A percentile compares a stretch with the other conserved stretches of the same genome.
Evolutionary conservation across 2,113 vertebrate genomes (phyloP).

Genomic region (Monarcha castaneiventris): DNA sequence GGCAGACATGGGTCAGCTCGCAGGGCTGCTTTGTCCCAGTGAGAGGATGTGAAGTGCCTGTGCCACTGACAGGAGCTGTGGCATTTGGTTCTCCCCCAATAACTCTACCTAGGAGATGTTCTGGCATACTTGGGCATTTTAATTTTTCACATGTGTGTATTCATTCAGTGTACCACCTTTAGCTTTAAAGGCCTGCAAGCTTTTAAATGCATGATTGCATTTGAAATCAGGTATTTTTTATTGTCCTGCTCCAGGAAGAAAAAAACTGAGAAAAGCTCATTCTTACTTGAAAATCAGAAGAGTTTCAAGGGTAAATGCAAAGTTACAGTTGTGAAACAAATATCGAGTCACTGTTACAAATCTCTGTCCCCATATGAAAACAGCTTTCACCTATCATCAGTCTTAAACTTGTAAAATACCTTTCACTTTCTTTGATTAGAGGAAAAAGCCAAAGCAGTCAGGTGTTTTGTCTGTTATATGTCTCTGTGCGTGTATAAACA

Average conservation of each 20-base stretch:
- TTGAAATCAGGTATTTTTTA: not conserved
- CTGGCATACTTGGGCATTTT: not conserved
- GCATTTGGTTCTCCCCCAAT: not conserved
- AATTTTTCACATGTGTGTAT: not conserved
- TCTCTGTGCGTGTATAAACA: rapidly evolving
- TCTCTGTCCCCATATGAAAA: not conserved
- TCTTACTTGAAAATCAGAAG: not conserved
- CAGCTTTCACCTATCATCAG: not conserved
- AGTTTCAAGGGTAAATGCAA: not conserved
- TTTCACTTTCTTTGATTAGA: not conserved
- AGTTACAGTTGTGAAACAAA: not conserved
- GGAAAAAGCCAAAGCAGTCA: not conserved
- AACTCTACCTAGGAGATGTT: rapidly evolving
- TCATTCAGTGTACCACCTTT: not conserved
- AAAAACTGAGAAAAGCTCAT: not conserved
- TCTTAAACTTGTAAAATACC: not conserved
- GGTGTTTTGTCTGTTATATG: not conserved
- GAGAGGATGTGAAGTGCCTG: not conserved
- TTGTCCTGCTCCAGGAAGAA: not conserved
- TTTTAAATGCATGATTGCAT: not conserved
- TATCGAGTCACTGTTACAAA: not conserved
- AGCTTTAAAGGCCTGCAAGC: not conserved
- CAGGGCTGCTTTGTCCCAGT: not conserved
- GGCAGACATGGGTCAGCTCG: not conserved
- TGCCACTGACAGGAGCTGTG: not conserved